Base-by-base conservation (phyloP, 2,113 vertebrate species). In the Podiceps cristatus region DNA sequence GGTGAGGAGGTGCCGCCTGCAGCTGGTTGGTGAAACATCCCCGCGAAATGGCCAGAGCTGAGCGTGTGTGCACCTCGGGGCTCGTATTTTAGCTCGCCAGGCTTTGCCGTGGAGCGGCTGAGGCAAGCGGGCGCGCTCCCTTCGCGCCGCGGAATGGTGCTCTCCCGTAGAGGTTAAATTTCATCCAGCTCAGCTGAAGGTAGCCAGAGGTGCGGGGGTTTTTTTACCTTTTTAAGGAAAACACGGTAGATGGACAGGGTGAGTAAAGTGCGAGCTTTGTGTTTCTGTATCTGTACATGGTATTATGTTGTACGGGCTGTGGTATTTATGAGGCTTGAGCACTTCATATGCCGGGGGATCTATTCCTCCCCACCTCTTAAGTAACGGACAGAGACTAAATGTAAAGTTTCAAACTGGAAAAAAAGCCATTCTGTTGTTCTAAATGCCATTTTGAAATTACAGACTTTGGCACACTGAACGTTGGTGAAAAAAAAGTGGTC, bases 221-320 rank as follows among this genome's bases (percentile, higher is more conserved):
- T 68, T 28, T 63, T 18, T 9, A 24, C 18, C 16, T 31, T 40
- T 60, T 27, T 19, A 25, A 23, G 18, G 24, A n/a, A 45, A 37
- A 11, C 9, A 1, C 16, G 1, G 22, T 11, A 11, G 7, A 13
- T 25, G 18, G 42, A 9, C 24, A 6, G 18, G 13, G 27, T 17
- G 47, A 4, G 22, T 33, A 22, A 24, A 13, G 5, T 4, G 28
- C 2, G 10, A 40, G 13, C 9, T 62, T 60, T 25, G 2, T n/a
- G 18, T 20, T 52, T 60, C 6, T 37, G 5, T 23, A 1, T 20
- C 13, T 2, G 5, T 40, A 2, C 6, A 3, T 28, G 2, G 7
- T 7, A 1, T 25, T 24, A 0, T 7, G 14, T 47, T 73, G 20
- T 16, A 4, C 1, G 1, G 18, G 4, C 37, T 42, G 67, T 33